Evolutionary conservation across 2,888 invertebrate species (phyloP).

Genomic region (Phanerotoma sp.): DNA sequence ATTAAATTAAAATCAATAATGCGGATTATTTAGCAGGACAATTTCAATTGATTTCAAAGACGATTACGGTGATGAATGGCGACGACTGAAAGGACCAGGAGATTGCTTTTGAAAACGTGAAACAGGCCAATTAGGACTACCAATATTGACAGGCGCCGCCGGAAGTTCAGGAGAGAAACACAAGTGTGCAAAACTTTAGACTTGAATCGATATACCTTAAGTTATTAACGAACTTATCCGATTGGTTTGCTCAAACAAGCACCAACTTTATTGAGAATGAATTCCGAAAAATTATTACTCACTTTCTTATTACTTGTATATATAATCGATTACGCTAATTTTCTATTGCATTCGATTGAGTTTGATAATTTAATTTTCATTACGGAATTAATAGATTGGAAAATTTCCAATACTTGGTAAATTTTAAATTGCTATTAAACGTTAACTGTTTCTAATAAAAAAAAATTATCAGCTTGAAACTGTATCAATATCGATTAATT

Average conservation of each 20-base stretch:
- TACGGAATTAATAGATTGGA: too few relatives aligned
- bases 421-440: too few relatives aligned
- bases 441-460: too few relatives aligned
- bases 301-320: neutral
- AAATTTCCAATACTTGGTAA: too few relatives aligned
- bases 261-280: constrained; percentile 9
- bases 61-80: neutral
- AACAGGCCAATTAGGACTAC: constrained; percentile 13
- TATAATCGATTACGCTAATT: too few relatives aligned
- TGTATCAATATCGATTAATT: too few relatives aligned
- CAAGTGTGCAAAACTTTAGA: constrained; percentile 12
- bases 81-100: neutral
- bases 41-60: neutral
- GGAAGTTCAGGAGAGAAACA: constrained; percentile 4
- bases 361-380: too few relatives aligned
- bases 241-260: constrained; percentile 16
- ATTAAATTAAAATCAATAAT: neutral
- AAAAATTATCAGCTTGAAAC: too few relatives aligned
- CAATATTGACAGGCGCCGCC: constrained; percentile 19
- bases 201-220: constrained; percentile 6
- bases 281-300: neutral
- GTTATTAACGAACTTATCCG: constrained; percentile 27
- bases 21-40: neutral
- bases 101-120: constrained; percentile 8
- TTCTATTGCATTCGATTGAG: too few relatives aligned